phyloP scores from a whole-genome alignment of 2,888 invertebrate genomes.

The Andricus curvator region DNA sequence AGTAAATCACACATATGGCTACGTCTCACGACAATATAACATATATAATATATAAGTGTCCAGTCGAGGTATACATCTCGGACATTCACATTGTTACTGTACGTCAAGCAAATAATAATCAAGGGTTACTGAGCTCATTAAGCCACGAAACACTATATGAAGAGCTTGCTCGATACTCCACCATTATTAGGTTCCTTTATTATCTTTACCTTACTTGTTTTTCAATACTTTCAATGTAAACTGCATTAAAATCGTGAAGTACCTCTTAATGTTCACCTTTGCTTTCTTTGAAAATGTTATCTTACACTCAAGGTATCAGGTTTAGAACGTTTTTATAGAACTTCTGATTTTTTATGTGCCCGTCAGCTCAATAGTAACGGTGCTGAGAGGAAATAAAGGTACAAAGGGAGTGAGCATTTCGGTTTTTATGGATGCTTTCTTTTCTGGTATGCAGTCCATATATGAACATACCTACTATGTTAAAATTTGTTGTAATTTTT shows the following conservation, averaged over 20 bases:
- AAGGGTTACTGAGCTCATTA: conserved; percentile 22
- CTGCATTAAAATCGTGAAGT: conserved; percentile 3
- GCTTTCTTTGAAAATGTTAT: conserved; percentile 1
- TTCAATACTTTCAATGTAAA: conserved; percentile 9
- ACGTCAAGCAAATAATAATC: conserved; percentile 4
- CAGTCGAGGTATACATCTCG: too few species aligned
- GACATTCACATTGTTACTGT: too few species aligned
- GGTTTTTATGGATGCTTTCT: conserved; percentile 24
- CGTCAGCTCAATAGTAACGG: conserved; percentile 14
- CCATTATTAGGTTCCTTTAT: conserved; percentile 13
- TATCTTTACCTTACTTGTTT: not conserved
- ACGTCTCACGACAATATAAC: too few species aligned
- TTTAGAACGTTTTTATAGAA: conserved; percentile 12
- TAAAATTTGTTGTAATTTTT: too few species aligned
- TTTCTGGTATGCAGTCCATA: conserved; percentile 32
- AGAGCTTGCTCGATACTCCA: not conserved
- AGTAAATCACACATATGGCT: too few species aligned
- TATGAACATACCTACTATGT: not conserved
- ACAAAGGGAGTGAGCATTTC: not conserved
- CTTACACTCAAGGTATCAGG: not conserved
- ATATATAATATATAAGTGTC: too few species aligned
- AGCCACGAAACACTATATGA: not conserved
- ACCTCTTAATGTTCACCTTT: conserved; percentile 23
- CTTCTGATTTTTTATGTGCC: conserved; percentile 11
- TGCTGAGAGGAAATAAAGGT: not conserved